These are phyloP conservation scores for Scomber japonicus DNA, from an alignment of 2,113 vertebrate genomes.

Conservation along the genomic window DNA sequence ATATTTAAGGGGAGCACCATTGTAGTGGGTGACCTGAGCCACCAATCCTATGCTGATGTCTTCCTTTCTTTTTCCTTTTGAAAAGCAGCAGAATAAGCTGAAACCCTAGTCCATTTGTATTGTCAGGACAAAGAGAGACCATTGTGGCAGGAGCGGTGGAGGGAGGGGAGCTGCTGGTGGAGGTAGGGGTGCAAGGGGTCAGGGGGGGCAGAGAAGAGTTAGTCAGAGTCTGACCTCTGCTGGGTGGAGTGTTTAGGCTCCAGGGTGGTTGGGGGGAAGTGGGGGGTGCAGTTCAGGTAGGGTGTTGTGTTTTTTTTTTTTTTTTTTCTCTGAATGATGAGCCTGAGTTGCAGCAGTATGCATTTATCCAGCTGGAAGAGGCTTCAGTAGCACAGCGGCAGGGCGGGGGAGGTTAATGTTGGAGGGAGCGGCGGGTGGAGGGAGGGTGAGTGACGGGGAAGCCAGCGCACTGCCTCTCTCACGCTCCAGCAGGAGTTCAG, in stretches of 20 bases:
- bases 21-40: slow-evolving; percentile 71
- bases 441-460: slow-evolving; percentile 67
- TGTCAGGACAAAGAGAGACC: slow-evolving; percentile 81
- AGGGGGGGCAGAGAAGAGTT: slow-evolving; percentile 59
- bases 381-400: slow-evolving; percentile 65
- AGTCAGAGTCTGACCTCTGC: slow-evolving; percentile 74
- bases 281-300: slow-evolving; percentile 71
- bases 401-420: slow-evolving; percentile 72
- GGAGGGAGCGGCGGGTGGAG: slow-evolving; percentile 30
- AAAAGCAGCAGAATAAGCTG: slow-evolving; percentile 87
- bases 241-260: slow-evolving; percentile 51
- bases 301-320: slow-evolving; percentile 46
- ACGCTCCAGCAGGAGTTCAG: slow-evolving; percentile 78
- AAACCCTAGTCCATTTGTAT: slow-evolving; percentile 86
- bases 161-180: slow-evolving; percentile 60
- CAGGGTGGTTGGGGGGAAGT: background rate
- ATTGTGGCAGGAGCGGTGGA: slow-evolving; percentile 72
- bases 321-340: slow-evolving; percentile 69
- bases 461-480: slow-evolving; percentile 79
- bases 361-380: slow-evolving; percentile 82
- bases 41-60: slow-evolving; percentile 82
- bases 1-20: slow-evolving; percentile 70
- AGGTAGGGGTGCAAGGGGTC: slow-evolving; percentile 75
- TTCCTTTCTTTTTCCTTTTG: slow-evolving; percentile 83
- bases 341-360: slow-evolving; percentile 83